These are phyloP conservation scores for Coreoperca whiteheadi DNA, from an alignment of 2,113 vertebrate species.

Conservation along the genomic window DNA sequence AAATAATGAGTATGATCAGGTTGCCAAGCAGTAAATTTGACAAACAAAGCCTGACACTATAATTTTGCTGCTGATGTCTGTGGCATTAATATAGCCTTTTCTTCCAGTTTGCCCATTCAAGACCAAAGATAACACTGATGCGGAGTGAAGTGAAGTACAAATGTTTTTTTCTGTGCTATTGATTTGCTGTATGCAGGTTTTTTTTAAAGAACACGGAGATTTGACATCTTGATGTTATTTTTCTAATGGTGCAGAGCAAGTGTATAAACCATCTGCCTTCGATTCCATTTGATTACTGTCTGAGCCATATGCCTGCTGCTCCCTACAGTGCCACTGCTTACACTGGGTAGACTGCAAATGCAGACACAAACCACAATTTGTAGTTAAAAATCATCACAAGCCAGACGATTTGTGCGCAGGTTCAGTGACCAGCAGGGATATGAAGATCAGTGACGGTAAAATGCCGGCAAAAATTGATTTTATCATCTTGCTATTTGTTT, in stretches of 20 bases:
- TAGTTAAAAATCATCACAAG: too few relatives aligned
- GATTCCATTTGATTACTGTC: slow-evolving; percentile 15
- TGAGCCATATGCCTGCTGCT: neutral
- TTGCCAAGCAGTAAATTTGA: slow-evolving; percentile 17
- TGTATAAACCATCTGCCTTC: neutral
- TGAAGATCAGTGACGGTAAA: neutral
- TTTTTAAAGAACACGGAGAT: neutral
- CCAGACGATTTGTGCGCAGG: neutral
- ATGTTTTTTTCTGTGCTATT: neutral
- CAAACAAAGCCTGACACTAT: slow-evolving; percentile 2
- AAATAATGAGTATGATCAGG: slow-evolving; percentile 24
- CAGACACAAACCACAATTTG: neutral
- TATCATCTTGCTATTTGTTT: neutral
- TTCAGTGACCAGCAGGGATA: neutral
- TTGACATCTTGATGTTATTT: slow-evolving; percentile 34
- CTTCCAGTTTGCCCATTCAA: neutral
- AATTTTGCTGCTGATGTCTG: neutral
- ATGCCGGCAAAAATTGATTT: neutral
- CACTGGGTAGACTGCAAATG: neutral
- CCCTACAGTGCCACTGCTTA: neutral
- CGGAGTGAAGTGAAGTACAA: neutral
- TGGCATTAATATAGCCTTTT: neutral
- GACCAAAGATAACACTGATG: neutral
- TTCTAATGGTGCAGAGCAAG: neutral
- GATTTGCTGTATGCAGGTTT: neutral